A percentile compares a stretch with the other conserved stretches of the same genome.
Evolutionary conservation across 2,888 invertebrate genomes (phyloP).

Genomic region (Drosophila meridionalis): DNA sequence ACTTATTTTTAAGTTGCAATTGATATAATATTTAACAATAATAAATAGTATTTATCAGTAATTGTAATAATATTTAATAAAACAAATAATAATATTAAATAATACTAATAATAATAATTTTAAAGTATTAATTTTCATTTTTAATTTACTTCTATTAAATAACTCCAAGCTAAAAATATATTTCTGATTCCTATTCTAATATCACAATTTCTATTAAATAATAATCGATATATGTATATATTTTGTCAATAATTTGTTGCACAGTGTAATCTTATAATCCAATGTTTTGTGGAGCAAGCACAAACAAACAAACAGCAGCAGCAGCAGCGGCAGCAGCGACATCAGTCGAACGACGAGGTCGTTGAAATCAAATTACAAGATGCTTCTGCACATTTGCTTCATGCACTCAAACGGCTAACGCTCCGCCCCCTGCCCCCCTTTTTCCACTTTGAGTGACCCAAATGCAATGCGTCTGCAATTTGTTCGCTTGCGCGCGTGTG

Average conservation of each 20-base stretch:
- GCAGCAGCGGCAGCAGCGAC: neutral
- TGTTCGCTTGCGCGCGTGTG: constrained; percentile 30
- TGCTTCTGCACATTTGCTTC: constrained; percentile 50
- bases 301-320: constrained; percentile 49
- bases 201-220: too few species aligned
- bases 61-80: neutral
- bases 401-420: constrained; percentile 24
- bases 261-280: constrained; percentile 56
- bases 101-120: too few species aligned
- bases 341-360: constrained; percentile 28
- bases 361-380: constrained; percentile 78
- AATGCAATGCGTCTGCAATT: constrained; percentile 70
- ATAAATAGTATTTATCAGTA: neutral
- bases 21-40: neutral
- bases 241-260: constrained; percentile 37
- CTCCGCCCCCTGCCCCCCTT: neutral
- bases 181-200: too few species aligned
- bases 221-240: neutral
- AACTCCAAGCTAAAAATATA: too few species aligned
- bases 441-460: constrained; percentile 55
- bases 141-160: too few species aligned
- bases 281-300: constrained; percentile 31
- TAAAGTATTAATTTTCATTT: too few species aligned
- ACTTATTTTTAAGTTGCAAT: too few species aligned
- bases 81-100: too few species aligned